Base-by-base conservation (phyloP, 2,888 invertebrate genomes). In the Pterobdella sp. region DNA sequence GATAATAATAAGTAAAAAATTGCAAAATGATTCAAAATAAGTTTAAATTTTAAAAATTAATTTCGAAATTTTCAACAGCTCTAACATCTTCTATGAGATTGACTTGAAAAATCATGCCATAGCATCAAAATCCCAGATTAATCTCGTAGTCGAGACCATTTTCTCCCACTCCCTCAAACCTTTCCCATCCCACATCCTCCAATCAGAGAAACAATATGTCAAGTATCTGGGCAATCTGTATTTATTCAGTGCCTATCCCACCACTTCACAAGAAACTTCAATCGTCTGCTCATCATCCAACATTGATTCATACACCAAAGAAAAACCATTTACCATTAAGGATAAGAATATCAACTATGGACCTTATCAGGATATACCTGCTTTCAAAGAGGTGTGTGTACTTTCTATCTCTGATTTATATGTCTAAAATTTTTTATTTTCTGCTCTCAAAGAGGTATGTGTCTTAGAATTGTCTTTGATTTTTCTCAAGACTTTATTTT, bases 171-270 rank as follows among this genome's bases (percentile, higher is more conserved):
- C 88, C 26, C 85, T 96, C 36, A 82, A 85, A 37, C 93, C 97
- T 0, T 91, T 91, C 84, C 98, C 98, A 0, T 89, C 88, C 14
- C 88, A 90, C 78, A 94, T 98, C 75, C 87, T 89, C 0, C 98
- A 98, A 83, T 89, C 91, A 76, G 97, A 98, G 80, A 92, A 92
- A 80, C 98, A 99, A 77, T 86, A 94, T 76, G 92, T 98, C 0
- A 88, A 90, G 77, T 96, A 90, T 82, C 88, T 86, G 77, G 94
- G 94, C 35, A 92, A 90, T 81, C 87, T 91, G 74, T 91, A 93
- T 81, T 86, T 91, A 72, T 93, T 89, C 81, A 88, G 91, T 0
- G 92, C 94, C 0, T 98, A 97, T 83, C 82, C 36, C 74, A 90
- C 92, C 0, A 83, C 84, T 0, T 89, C 89, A 56, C 94, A 96